These are phyloP conservation scores for Papilio helenus DNA, from an alignment of 1,140 invertebrate genomes.

Conservation along the genomic window DNA sequence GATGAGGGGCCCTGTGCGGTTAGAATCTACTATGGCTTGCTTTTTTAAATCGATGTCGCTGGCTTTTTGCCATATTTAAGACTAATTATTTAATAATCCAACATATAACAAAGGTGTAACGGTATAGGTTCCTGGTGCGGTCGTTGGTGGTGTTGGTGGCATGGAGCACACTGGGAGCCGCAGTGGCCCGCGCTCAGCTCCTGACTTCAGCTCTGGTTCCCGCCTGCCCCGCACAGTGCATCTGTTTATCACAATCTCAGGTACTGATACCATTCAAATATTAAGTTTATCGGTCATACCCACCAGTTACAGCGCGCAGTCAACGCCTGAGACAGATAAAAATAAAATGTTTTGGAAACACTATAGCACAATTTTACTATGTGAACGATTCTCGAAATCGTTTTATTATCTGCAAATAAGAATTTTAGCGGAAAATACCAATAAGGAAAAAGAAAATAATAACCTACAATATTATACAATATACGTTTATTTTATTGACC, in stretches of 20 bases:
- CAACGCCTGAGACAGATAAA: not conserved
- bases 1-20: too few relatives aligned
- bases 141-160: constrained; percentile 58
- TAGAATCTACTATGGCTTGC: too few relatives aligned
- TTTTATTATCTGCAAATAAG: not conserved
- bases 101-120: not conserved
- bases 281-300: too few relatives aligned
- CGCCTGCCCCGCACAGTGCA: constrained; percentile 89
- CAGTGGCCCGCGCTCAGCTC: constrained; percentile 85
- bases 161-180: constrained; percentile 59
- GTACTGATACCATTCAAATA: constrained; percentile 79
- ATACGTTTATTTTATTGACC: not conserved
- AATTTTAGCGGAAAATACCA: not conserved
- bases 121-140: constrained; percentile 63
- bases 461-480: not conserved
- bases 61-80: too few relatives aligned
- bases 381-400: not conserved
- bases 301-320: not conserved
- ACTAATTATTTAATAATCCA: not conserved
- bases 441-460: not conserved
- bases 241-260: constrained; percentile 92
- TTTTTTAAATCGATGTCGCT: too few relatives aligned
- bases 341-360: not conserved
- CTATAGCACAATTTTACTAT: not conserved
- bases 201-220: constrained; percentile 84